Evolutionary conservation across 2,113 vertebrate genomes (phyloP), one percentile per base, ranked within the genome.

Genomic region (Hepsetus odoe): DNA sequence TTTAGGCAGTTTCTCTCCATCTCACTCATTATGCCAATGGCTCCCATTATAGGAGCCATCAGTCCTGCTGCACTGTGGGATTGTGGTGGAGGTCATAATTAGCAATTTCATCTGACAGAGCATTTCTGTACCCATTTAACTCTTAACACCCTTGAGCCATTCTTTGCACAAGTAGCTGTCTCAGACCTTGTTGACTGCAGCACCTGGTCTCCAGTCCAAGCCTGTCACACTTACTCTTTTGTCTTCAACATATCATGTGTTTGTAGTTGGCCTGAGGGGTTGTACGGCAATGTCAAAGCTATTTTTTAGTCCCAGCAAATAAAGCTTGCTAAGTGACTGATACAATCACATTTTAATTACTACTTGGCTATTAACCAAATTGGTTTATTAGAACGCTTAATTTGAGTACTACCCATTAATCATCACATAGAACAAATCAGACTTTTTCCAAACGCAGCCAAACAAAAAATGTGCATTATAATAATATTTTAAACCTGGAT

Each of bases 11-110:
- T 78, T 94, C 93, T 94, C 92, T 94, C 93, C 90, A 91, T 93
- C 93, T 94, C 93, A 92, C 93, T 95, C 91, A 93, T 94, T 94
- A 91, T 93, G 93, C 92, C 93, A 93, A 91, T 93, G 92, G 92
- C 58, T 93, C 92, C 92, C 91, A 94, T 94, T 94, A 93, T 94
- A 84, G 94, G 91, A 92, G 91, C 93, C 93, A 93, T 92, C 94
- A 91, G 93, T 92, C 90, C 93, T 72, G 32, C 93, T 91, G 90
- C 90, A 92, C 93, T 94, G 92, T 94, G 91, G 92, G 93, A 91
- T 91, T 78, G 68, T 92, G 92, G 90, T 93, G 92, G 91, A 94
- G 94, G 92, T 92, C 92, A 93, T 95, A 96, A 94, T 95, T 94
- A 94, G 92, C 91, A 91, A 94, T 95, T 95, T 92, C 92, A 79